phyloP scores from a whole-genome alignment of 2,113 vertebrate genomes.

The Tilapia sparmanii region DNA sequence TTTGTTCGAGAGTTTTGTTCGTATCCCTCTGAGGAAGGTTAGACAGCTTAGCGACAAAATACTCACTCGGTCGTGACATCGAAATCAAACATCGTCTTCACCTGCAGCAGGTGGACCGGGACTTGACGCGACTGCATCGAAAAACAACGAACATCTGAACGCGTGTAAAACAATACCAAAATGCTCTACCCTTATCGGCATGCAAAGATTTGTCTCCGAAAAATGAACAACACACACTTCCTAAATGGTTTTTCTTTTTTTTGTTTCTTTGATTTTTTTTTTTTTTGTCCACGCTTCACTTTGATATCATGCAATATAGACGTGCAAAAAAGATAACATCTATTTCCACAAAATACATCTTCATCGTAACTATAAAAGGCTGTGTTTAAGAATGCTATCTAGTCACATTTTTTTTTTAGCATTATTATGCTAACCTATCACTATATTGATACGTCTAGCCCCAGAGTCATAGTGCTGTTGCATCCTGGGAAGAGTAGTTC shows the following conservation, averaged over 20 bases:
- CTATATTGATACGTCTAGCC: slow-evolving; percentile 62
- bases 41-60: slow-evolving; percentile 31
- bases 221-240: slow-evolving; percentile 67
- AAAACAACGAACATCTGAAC: slow-evolving; percentile 45
- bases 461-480: slow-evolving; percentile 64
- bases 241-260: slow-evolving; percentile 55
- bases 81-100: slow-evolving; percentile 29
- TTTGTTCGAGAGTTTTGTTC: slow-evolving; percentile 57
- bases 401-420: slow-evolving; percentile 70
- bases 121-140: slow-evolving; percentile 11
- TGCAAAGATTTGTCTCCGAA: slow-evolving; percentile 71
- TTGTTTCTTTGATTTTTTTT: slow-evolving; percentile 43
- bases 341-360: slow-evolving; percentile 82
- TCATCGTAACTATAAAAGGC: slow-evolving; percentile 77
- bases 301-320: slow-evolving; percentile 81
- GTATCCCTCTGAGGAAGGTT: slow-evolving; percentile 20
- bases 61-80: not conserved
- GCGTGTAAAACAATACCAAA: slow-evolving; percentile 65
- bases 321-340: slow-evolving; percentile 83
- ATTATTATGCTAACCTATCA: slow-evolving; percentile 68
- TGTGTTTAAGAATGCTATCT: slow-evolving; percentile 77
- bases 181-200: slow-evolving; percentile 68
- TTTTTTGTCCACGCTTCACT: slow-evolving; percentile 71
- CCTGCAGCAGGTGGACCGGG: slow-evolving; percentile 14
- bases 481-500: slow-evolving; percentile 56